Base-by-base conservation (phyloP, 2,888 invertebrate genomes). In the Slavum lentiscoides region DNA sequence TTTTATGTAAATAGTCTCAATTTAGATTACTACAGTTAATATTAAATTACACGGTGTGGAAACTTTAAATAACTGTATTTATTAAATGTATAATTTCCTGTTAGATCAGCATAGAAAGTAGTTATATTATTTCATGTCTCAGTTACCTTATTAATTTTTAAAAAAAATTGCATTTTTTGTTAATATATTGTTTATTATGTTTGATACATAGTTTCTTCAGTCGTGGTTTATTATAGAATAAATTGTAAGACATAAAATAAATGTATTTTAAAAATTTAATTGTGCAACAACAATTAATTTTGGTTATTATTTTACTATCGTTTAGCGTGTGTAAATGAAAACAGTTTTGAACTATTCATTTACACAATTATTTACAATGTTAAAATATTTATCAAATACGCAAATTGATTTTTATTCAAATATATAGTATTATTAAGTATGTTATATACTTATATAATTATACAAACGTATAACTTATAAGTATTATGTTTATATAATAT, bases 11-110 rank as follows among this genome's bases (percentile, higher is more conserved):
- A 61, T 43, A 53, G 21, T 69, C 30, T 30, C 58, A 67, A 43
- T 67, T 43, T 67, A 75, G 67, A 43, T 67, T 13, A 43, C 62
- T 62, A 62, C n/a, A n/a, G n/a, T 67, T 58, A 19, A 75, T 67
- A 58, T 67, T 66, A 43, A 59, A 68, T 67, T 75, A 39, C n/a
- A 67, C 19, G 17, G 58, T 67, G 58, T 58, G 30, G 23, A 39
- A 67, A 23, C 13, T 75, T 58, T 67, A 9, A 21, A 72, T 43
- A 5, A 61, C 19, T 19, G 59, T 23, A 75, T 75, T 67, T 58
- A 23, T 17, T 43, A 11, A 74, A 55, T 58, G 19, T 58, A 43
- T 43, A 43, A 43, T 30, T 49, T 67, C 53, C 13, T 59, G 67
- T 23, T 58, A 39, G 1, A 43, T 43, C 55, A 55, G 55, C 0